These are phyloP conservation scores for Argopecten irradians DNA, from an alignment of 1,140 invertebrate genomes.

Conservation along the genomic window DNA sequence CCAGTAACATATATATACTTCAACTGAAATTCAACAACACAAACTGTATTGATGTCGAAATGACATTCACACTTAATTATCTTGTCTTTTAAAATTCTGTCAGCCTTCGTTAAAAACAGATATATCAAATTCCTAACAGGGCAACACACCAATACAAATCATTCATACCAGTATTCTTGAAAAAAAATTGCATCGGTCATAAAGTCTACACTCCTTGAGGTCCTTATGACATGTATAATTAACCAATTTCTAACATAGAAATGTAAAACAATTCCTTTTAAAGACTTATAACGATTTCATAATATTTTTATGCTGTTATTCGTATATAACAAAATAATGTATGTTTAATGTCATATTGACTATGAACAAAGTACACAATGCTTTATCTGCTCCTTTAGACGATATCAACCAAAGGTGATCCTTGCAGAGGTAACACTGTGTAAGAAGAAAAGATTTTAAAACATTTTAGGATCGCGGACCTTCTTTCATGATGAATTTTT, in stretches of 20 bases:
- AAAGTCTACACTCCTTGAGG: too few species aligned
- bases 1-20: background rate
- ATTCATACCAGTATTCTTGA: background rate
- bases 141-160: background rate
- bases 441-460: background rate
- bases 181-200: too few species aligned
- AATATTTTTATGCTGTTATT: too few species aligned
- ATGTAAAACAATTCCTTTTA: too few species aligned
- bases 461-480: background rate
- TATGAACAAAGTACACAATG: background rate
- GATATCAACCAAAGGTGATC: background rate
- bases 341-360: background rate
- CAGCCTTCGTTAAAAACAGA: background rate
- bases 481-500: background rate
- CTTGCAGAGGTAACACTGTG: background rate
- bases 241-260: too few species aligned
- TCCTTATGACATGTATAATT: too few species aligned
- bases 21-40: background rate
- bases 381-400: background rate
- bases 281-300: too few species aligned
- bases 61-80: slow-evolving; percentile 18
- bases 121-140: background rate
- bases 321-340: too few species aligned
- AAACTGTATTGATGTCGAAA: background rate
- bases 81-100: background rate